phyloP scores from a whole-genome alignment of 1,140 invertebrate species.

The Aleiodes sp. region DNA sequence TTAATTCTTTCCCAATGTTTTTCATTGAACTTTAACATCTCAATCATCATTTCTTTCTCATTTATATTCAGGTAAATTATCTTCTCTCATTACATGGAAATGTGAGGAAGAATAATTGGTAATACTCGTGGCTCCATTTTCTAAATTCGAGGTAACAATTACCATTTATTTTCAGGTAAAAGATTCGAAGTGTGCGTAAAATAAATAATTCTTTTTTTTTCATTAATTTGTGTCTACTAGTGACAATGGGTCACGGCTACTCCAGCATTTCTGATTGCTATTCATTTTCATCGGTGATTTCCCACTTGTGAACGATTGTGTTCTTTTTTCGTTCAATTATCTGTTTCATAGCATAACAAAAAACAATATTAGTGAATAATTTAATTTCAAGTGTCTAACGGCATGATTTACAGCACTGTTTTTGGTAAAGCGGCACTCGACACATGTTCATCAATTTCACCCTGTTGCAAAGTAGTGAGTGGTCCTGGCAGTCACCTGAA shows the following conservation, averaged over 20 bases:
- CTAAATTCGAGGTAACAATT: slow-evolving; percentile 26
- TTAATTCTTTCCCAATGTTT: slow-evolving; percentile 33
- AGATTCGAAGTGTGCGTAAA: slow-evolving; percentile 33
- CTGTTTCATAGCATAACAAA: too few relatives aligned
- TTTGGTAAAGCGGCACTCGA: slow-evolving; percentile 79
- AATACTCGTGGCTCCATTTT: slow-evolving; percentile 17
- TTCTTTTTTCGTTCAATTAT: too few relatives aligned
- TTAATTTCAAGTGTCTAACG: slow-evolving; percentile 35
- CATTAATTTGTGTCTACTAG: slow-evolving; percentile 2
- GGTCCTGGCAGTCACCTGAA: slow-evolving; percentile 80
- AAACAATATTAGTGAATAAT: background rate
- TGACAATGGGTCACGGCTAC: background rate
- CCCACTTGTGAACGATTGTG: too few relatives aligned
- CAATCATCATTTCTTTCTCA: background rate
- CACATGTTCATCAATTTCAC: slow-evolving; percentile 86
- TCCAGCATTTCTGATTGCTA: slow-evolving; percentile 18
- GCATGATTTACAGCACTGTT: slow-evolving; percentile 86
- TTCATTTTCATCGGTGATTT: too few relatives aligned
- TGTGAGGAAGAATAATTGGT: slow-evolving; percentile 22
- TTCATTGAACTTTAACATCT: slow-evolving; percentile 44
- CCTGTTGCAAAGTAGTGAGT: slow-evolving; percentile 81
- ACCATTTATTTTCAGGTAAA: background rate
- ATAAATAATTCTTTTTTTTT: slow-evolving; percentile 28
- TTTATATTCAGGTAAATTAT: background rate
- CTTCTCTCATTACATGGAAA: background rate